Evolutionary conservation across 2,113 vertebrate species (phyloP).

Genomic region (Odocoileus hemionus): DNA sequence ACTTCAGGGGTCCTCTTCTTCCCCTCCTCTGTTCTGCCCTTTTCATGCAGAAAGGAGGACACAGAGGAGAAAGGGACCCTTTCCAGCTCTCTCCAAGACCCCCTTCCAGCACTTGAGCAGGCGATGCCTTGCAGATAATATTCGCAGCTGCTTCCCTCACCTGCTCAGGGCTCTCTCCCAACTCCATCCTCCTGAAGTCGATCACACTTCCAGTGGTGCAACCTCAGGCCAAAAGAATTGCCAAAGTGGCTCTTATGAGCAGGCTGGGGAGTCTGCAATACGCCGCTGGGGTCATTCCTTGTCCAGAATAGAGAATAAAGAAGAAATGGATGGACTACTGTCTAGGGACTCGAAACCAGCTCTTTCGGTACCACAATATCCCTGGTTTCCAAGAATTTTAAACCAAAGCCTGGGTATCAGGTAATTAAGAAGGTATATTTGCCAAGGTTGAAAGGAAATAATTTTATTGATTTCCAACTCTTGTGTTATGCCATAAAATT

Average conservation of each 20-base stretch:
- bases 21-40: rapidly evolving
- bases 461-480: neutral
- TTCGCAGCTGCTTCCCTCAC: neutral
- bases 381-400: neutral
- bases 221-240: rapidly evolving
- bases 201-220: neutral
- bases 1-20: neutral
- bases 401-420: neutral
- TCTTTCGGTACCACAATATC: rapidly evolving
- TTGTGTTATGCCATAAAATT: neutral
- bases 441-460: neutral
- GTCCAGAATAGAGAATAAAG: neutral
- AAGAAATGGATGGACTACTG: neutral
- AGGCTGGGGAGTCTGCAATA: neutral
- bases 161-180: neutral
- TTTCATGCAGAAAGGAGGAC: neutral
- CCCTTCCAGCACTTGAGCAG: rapidly evolving
- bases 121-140: neutral
- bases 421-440: neutral
- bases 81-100: rapidly evolving
- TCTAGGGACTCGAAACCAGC: rapidly evolving
- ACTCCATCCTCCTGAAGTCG: neutral
- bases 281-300: neutral
- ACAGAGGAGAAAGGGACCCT: rapidly evolving
- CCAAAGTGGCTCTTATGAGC: neutral